phyloP scores from a whole-genome alignment of 2,113 vertebrate species.

The Daboia siamensis region DNA sequence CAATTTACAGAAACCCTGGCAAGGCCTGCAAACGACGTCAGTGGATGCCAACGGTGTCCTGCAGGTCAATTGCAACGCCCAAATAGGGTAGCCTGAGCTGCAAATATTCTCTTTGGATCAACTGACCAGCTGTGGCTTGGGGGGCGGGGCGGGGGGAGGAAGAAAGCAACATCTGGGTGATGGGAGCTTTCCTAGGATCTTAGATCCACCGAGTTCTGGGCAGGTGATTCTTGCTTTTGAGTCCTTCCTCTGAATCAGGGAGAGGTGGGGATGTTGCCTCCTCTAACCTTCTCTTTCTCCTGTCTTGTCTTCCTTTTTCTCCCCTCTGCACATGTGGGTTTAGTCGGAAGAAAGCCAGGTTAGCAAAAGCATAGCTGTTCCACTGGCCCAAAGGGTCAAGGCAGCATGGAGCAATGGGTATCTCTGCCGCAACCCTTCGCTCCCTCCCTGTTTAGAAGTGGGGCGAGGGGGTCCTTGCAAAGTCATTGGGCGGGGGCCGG shows the following conservation, averaged over 20 bases:
- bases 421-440: slow-evolving; percentile 15
- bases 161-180: background rate
- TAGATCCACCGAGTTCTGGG: background rate
- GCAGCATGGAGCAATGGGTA: slow-evolving; percentile 17
- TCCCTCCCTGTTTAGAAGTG: background rate
- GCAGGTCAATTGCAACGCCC: too few relatives aligned
- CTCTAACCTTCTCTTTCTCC: slow-evolving; percentile 49
- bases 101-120: background rate
- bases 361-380: slow-evolving; percentile 17
- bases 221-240: background rate
- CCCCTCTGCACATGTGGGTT: slow-evolving; percentile 16
- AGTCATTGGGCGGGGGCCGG: background rate
- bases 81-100: too few relatives aligned
- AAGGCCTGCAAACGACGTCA: too few relatives aligned
- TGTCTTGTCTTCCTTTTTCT: slow-evolving; percentile 39
- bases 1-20: too few relatives aligned
- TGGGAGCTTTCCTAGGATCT: background rate
- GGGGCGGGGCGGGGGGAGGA: too few relatives aligned
- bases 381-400: background rate
- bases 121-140: background rate
- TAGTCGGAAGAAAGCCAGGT: slow-evolving; percentile 63
- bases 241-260: background rate
- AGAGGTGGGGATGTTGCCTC: background rate
- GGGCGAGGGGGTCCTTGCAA: background rate
- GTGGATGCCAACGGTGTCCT: too few relatives aligned